Percentiles rank a stretch among this genome's conserved stretches.
Evolutionary conservation across 2,888 invertebrate genomes (phyloP).

Genomic region (Tiliacea aurago): DNA sequence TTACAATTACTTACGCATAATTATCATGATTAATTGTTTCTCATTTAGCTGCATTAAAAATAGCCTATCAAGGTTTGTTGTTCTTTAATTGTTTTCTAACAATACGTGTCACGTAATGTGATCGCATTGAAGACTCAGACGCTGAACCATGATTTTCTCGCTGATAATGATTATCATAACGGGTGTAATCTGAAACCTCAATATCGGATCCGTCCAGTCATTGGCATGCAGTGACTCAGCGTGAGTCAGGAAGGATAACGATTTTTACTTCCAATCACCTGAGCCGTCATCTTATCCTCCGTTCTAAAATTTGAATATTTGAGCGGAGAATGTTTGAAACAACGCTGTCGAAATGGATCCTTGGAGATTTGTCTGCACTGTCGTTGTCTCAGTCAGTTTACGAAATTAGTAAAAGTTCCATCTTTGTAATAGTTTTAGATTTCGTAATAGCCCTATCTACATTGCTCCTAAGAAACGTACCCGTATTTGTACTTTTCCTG

Average conservation of each 20-base stretch:
- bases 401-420: background rate
- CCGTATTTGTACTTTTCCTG: background rate
- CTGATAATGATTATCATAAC: slow-evolving; percentile 48
- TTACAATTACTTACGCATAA: slow-evolving; percentile 1
- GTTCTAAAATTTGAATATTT: slow-evolving; percentile 37
- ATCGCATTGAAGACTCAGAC: slow-evolving; percentile 22
- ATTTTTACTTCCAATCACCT: slow-evolving; percentile 36
- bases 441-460: background rate
- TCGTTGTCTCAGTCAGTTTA: background rate
- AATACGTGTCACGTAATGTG: slow-evolving; percentile 5
- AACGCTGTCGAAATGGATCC: background rate
- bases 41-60: slow-evolving; percentile 20
- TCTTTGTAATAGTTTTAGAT: background rate
- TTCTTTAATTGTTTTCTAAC: slow-evolving; percentile 24
- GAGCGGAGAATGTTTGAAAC: background rate
- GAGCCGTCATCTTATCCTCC: slow-evolving; percentile 7
- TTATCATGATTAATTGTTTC: slow-evolving; percentile 1
- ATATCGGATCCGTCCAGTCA: slow-evolving; percentile 54
- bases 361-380: background rate
- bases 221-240: slow-evolving; percentile 74
- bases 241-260: slow-evolving; percentile 72
- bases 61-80: slow-evolving; percentile 9
- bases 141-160: slow-evolving; percentile 32
- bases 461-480: background rate
- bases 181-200: slow-evolving; percentile 50